Evolutionary conservation across 1,140 invertebrate species (phyloP).

Genomic region (Sitophilus oryzae): DNA sequence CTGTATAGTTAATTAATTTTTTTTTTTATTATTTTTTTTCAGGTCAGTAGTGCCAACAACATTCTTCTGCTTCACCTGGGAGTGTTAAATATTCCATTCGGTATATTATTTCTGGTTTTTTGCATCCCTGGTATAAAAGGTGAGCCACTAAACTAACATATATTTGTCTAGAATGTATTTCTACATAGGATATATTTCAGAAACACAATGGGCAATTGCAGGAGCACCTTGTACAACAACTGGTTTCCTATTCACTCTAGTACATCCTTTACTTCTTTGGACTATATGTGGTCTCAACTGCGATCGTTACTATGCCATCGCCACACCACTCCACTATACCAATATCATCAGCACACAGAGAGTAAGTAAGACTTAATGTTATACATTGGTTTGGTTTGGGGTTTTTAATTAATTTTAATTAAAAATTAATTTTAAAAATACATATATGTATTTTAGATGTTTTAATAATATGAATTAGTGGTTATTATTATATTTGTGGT

Average conservation of each 20-base stretch:
- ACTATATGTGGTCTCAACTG: conserved; percentile 73
- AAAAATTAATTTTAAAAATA: too few species aligned
- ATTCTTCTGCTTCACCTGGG: conserved; percentile 66
- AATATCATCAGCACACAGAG: conserved; percentile 62
- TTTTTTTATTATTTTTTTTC: conserved; percentile 36
- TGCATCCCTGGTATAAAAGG: conserved; percentile 45
- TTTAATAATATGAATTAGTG: too few species aligned
- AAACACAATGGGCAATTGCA: conserved; percentile 44
- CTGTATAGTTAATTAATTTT: too few species aligned
- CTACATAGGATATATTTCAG: too few species aligned
- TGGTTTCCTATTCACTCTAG: conserved; percentile 60
- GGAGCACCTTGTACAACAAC: conserved; percentile 55
- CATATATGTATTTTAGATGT: too few species aligned
- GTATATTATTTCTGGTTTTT: conserved; percentile 54
- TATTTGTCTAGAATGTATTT: too few species aligned
- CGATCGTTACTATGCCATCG: conserved; percentile 72
- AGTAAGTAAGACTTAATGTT: conserved; percentile 42
- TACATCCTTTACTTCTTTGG: conserved; percentile 71
- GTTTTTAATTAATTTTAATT: too few species aligned
- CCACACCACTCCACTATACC: conserved; percentile 68
- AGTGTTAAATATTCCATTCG: conserved; percentile 59
- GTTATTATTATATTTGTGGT: too few species aligned
- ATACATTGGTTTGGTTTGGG: too few species aligned
- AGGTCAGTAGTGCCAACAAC: conserved; percentile 61
- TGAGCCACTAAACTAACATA: too few species aligned